Conservation (phyloP, 2,113 vertebrate genomes). For the Monarcha castaneiventris region DNA sequence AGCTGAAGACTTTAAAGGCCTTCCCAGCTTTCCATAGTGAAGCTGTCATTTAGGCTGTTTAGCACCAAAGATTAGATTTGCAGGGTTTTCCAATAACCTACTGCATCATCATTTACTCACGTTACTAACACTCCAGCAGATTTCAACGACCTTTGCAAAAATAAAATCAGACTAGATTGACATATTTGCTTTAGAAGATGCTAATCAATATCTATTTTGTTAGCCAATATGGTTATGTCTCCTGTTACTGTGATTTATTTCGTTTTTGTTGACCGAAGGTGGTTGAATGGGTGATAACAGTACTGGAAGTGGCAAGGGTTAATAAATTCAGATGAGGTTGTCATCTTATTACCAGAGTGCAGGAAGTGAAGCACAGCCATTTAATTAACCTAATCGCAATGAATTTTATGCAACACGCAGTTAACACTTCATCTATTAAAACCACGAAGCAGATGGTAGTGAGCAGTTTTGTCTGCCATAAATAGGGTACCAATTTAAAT, state of each 20-base stretch:
- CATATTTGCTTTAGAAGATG: slow-evolving; percentile 47
- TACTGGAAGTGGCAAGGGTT: slow-evolving; percentile 62
- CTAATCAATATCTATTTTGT: slow-evolving; percentile 66
- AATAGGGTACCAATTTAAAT: slow-evolving; percentile 66
- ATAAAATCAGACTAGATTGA: slow-evolving; percentile 25
- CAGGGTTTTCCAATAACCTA: background rate
- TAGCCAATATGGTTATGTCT: slow-evolving; percentile 48
- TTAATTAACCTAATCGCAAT: slow-evolving; percentile 71
- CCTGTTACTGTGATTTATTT: slow-evolving; percentile 65
- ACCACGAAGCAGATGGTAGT: slow-evolving; percentile 61
- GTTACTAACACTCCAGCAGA: background rate
- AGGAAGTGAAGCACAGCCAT: slow-evolving; percentile 67
- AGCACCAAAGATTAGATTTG: slow-evolving; percentile 1
- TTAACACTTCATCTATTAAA: slow-evolving; percentile 70
- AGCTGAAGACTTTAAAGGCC: background rate
- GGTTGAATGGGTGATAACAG: slow-evolving; percentile 39
- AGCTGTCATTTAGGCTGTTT: background rate
- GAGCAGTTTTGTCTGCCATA: slow-evolving; percentile 61
- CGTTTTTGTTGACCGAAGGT: slow-evolving; percentile 46
- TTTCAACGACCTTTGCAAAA: slow-evolving; percentile 28
- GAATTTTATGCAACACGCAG: slow-evolving; percentile 68
- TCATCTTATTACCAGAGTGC: slow-evolving; percentile 66
- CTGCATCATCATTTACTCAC: slow-evolving; percentile 39
- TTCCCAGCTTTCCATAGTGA: background rate
- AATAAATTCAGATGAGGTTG: slow-evolving; percentile 72